A percentile compares a stretch with the other conserved stretches of the same genome.
These are phyloP conservation scores for Callaeas wilsoni DNA, from an alignment of 2,113 vertebrate genomes.

Conservation along the genomic window DNA sequence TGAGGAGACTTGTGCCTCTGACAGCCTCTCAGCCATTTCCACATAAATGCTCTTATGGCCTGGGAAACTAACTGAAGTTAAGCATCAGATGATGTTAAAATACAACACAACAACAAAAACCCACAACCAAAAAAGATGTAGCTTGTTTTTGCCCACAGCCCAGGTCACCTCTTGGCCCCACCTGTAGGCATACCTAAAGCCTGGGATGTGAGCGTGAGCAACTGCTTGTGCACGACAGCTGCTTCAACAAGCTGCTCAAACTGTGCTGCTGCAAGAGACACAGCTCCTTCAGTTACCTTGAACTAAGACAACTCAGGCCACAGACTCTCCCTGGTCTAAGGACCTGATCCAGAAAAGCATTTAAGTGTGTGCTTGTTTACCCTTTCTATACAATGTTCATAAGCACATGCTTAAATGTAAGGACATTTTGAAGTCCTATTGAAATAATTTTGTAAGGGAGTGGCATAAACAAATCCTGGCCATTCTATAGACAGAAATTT, in stretches of 20 bases:
- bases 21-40: neutral
- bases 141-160: neutral
- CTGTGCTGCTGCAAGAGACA: neutral
- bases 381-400: neutral
- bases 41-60: neutral
- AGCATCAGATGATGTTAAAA: neutral
- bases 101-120: neutral
- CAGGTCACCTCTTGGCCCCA: neutral
- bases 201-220: neutral
- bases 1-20: neutral
- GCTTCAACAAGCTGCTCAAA: neutral
- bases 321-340: neutral
- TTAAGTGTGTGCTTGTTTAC: neutral
- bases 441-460: neutral
- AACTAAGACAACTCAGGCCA: neutral
- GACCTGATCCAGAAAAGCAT: neutral
- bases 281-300: neutral
- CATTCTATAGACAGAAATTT: neutral
- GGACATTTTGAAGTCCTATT: neutral
- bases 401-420: neutral
- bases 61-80: neutral
- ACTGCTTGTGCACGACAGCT: neutral
- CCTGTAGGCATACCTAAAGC: neutral
- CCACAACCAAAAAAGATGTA: neutral
- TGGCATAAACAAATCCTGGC: neutral